phyloP scores from a whole-genome alignment of 2,113 vertebrate genomes.

The Gopherus flavomarginatus region DNA sequence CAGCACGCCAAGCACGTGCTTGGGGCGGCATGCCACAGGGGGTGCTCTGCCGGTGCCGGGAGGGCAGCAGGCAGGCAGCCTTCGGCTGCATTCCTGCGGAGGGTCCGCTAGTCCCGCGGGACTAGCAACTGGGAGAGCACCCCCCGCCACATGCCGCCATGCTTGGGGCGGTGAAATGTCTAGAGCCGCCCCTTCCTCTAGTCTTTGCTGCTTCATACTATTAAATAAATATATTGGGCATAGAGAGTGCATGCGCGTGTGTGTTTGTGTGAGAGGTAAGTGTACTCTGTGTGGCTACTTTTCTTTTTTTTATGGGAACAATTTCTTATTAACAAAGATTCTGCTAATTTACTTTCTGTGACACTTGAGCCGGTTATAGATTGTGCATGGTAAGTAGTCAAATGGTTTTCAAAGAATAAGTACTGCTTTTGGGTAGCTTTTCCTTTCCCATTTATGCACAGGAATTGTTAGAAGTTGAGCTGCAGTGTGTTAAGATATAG shows the following conservation, averaged over 20 bases:
- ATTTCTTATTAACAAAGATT: background rate
- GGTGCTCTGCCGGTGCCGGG: no score
- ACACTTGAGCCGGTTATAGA: background rate
- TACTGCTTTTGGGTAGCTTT: no score
- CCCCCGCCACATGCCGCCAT: no score
- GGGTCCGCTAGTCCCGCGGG: no score
- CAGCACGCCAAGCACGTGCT: no score
- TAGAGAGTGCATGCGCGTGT: background rate
- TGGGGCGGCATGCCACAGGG: no score
- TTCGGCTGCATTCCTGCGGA: no score
- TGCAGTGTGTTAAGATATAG: accelerated
- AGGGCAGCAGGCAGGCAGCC: no score
- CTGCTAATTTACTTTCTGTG: background rate
- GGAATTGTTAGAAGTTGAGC: background rate
- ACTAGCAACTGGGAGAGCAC: no score
- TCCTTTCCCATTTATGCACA: background rate
- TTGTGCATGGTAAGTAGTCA: background rate
- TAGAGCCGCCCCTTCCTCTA: no score
- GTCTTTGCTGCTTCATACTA: background rate
- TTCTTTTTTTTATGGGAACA: background rate
- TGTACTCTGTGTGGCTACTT: background rate
- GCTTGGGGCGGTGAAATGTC: no score
- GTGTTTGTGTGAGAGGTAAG: no score
- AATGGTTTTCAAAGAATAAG: background rate
- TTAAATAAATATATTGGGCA: background rate